Evolutionary conservation across 2,797 vertebrate species (phyloP).

Genomic region (Glossophaga mutica): DNA sequence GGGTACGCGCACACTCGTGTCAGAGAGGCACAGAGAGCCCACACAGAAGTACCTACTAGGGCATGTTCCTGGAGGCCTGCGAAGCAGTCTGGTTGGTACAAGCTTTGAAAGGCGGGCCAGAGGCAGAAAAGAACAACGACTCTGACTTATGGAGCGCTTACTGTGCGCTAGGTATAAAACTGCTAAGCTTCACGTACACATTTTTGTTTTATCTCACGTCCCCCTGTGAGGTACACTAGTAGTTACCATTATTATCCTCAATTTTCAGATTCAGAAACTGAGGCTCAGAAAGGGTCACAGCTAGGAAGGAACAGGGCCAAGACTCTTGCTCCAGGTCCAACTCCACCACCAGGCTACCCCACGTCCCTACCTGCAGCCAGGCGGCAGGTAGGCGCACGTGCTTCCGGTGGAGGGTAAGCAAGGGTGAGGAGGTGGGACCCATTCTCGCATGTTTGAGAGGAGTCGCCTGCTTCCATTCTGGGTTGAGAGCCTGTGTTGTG

Average conservation of each 20-base stretch:
- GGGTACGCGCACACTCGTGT: accelerated
- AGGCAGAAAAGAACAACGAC: too few species aligned
- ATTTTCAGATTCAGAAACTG: background rate
- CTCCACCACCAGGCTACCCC: accelerated
- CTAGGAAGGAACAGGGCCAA: background rate
- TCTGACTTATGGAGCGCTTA: accelerated
- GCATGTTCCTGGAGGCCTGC: background rate
- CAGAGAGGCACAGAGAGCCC: background rate
- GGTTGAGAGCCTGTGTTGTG: background rate
- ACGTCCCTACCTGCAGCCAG: background rate
- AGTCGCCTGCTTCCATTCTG: background rate
- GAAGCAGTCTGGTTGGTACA: background rate
- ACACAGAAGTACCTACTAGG: background rate
- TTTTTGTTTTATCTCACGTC: background rate
- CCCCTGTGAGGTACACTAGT: background rate
- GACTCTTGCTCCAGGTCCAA: background rate
- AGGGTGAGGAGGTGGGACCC: background rate
- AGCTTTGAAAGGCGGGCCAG: background rate
- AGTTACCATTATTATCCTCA: background rate
- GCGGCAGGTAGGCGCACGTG: background rate
- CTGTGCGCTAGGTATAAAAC: background rate
- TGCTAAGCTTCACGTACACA: accelerated
- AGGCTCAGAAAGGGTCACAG: background rate
- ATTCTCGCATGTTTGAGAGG: background rate
- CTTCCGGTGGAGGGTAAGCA: accelerated